Percentiles rank a stretch among this genome's conserved stretches.
Evolutionary conservation across 2,888 invertebrate genomes (phyloP).

Genomic region (Ectobius pallidus): DNA sequence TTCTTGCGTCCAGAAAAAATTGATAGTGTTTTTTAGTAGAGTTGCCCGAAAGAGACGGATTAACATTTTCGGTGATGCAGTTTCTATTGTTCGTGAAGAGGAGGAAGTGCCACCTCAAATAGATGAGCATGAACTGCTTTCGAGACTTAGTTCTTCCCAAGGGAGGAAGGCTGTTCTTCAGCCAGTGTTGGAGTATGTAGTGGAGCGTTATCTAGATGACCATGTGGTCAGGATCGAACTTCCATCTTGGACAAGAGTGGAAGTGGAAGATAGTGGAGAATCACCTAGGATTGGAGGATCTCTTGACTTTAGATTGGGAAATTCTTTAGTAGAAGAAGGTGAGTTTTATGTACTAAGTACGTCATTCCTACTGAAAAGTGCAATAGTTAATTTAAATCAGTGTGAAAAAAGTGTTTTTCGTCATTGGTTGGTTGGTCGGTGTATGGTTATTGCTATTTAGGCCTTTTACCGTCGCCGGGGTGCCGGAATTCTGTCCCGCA

Average conservation of each 20-base stretch:
- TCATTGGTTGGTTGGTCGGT: too few relatives aligned
- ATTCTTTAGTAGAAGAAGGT: neutral
- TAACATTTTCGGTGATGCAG: neutral
- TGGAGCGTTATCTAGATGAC: neutral
- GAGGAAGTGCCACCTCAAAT: neutral
- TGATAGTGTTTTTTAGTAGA: neutral
- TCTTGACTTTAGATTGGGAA: neutral
- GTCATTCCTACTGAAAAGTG: too few relatives aligned
- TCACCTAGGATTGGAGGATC: too few relatives aligned
- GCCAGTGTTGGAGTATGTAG: too few relatives aligned
- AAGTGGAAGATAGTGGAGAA: neutral
- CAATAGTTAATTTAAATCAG: too few relatives aligned
- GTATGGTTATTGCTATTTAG: too few relatives aligned
- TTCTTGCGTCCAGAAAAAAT: conserved; percentile 9
- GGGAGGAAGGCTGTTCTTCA: too few relatives aligned
- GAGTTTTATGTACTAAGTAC: too few relatives aligned
- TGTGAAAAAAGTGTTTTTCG: too few relatives aligned
- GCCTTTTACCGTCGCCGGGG: too few relatives aligned
- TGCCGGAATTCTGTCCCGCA: too few relatives aligned
- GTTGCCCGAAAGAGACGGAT: neutral
- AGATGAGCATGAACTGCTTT: neutral
- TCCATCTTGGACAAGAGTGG: neutral
- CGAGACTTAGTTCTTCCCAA: too few relatives aligned
- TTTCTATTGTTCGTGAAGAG: neutral
- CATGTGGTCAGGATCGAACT: neutral